A percentile compares a stretch with the other conserved stretches of the same genome.
Evolutionary conservation across 2,888 invertebrate species (phyloP).

Genomic region (Syrista parreyssii): DNA sequence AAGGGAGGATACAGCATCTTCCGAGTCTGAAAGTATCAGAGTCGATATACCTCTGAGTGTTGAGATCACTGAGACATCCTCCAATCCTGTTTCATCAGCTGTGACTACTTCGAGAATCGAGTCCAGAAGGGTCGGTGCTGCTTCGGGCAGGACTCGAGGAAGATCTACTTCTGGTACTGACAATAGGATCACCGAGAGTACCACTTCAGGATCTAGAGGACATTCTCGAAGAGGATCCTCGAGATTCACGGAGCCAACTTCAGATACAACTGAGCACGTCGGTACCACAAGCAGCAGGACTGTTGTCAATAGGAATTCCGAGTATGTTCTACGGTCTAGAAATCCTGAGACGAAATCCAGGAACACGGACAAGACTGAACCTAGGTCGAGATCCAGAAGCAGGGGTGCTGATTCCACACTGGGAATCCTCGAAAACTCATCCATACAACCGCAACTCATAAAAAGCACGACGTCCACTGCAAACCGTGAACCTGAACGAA

Average conservation of each 20-base stretch:
- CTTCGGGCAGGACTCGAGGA: neutral
- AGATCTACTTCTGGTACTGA: neutral
- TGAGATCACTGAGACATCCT: slow-evolving; percentile 21
- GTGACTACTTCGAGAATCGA: neutral
- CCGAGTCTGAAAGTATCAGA: slow-evolving; percentile 47
- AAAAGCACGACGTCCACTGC: neutral
- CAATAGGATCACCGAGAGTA: slow-evolving; percentile 8
- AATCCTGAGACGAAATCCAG: slow-evolving; percentile 25
- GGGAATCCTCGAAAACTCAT: slow-evolving; percentile 7
- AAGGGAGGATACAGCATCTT: slow-evolving; percentile 32
- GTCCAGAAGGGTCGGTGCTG: slow-evolving; percentile 1
- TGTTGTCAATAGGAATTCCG: neutral
- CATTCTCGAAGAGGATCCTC: slow-evolving; percentile 36
- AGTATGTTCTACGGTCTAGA: slow-evolving; percentile 23
- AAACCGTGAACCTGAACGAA: neutral
- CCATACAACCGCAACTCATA: neutral
- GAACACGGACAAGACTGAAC: slow-evolving; percentile 9
- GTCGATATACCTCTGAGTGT: slow-evolving; percentile 41
- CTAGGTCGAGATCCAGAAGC: slow-evolving; percentile 9
- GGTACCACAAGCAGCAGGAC: neutral
- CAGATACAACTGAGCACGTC: slow-evolving; percentile 21
- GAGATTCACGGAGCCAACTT: slow-evolving; percentile 25
- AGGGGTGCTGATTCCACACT: neutral
- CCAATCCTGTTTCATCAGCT: neutral
- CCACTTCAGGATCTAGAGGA: slow-evolving; percentile 13